phyloP scores from a whole-genome alignment of 2,113 vertebrate genomes.

The Bos javanicus region DNA sequence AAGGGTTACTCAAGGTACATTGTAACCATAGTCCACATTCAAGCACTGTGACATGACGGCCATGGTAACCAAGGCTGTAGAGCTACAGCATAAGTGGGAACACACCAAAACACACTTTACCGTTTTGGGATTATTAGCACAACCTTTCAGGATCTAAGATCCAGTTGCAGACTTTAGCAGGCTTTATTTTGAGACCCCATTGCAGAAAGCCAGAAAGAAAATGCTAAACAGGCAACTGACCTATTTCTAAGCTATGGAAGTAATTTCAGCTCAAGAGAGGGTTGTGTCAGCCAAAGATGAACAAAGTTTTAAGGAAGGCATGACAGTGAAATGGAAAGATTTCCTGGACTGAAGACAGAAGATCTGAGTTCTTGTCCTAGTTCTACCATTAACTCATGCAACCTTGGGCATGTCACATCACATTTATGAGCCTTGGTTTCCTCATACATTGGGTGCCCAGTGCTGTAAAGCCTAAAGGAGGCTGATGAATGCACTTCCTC shows the following conservation, averaged over 20 bases:
- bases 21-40: background rate
- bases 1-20: background rate
- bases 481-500: background rate
- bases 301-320: background rate
- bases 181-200: background rate
- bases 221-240: background rate
- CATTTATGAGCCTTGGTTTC: background rate
- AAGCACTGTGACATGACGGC: background rate
- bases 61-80: background rate
- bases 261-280: conserved; percentile 3
- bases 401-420: background rate
- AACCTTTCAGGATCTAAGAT: background rate
- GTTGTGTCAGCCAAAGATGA: conserved; percentile 24
- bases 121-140: background rate
- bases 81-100: background rate
- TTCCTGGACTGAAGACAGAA: background rate
- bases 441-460: background rate
- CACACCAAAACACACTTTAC: background rate
- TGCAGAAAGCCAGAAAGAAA: conserved; percentile 1
- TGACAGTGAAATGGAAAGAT: background rate
- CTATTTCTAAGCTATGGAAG: conserved; percentile 5
- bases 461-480: conserved; percentile 25
- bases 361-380: background rate
- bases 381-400: background rate
- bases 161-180: background rate